Evolutionary conservation across 2,113 vertebrate species (phyloP), one percentile per base, ranked within the genome.

Genomic region (Theropithecus gelada): DNA sequence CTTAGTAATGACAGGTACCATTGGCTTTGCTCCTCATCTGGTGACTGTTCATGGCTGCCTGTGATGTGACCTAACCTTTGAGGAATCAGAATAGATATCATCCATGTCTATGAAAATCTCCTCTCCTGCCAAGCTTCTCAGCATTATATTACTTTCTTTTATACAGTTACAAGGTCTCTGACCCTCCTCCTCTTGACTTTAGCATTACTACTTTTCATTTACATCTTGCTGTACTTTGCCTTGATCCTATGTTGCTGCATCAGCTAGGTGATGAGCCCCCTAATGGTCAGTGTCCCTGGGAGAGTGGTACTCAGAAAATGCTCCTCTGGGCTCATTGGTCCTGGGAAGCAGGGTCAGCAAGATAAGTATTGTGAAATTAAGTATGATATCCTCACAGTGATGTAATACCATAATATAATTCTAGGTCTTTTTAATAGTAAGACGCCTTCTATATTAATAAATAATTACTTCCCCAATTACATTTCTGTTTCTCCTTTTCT

Each of bases 241-340:
- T 92, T 96, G 75, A 40, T 95, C 40, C 76, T 61, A 13, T 72
- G 93, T 70, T 94, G 73, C 79, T 83, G 20, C 17, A 38, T 89
- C 50, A 45, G 27, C 50, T 64, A 76, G 32, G 30, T 78, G 45
- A 82, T 83, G n/a, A 92, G 30, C 27, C 43, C 18, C 30, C 85
- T 88, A 17, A 10, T 68, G 43, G 38, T 48, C 45, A 93, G 57
- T 75, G 72, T 66, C 73, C 73, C 14, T 90, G 35, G 66, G 23
- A 75, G 16, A 72, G 38, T 40, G n/a, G 43, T 48, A 64, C 79
- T 73, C 61, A 64, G 83, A 92, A 92, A 87, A 66, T 90, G 52
- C 10, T 75, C 20, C 6, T 73, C 18, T 52, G 55, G 27, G 92
- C 83, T 84, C 59, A 55, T n/a, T 48, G 38, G 66, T 79, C 27